Evolutionary conservation across 92 coral and sea anemone genomes (phyloP).

Genomic region (Ricordea florida): DNA sequence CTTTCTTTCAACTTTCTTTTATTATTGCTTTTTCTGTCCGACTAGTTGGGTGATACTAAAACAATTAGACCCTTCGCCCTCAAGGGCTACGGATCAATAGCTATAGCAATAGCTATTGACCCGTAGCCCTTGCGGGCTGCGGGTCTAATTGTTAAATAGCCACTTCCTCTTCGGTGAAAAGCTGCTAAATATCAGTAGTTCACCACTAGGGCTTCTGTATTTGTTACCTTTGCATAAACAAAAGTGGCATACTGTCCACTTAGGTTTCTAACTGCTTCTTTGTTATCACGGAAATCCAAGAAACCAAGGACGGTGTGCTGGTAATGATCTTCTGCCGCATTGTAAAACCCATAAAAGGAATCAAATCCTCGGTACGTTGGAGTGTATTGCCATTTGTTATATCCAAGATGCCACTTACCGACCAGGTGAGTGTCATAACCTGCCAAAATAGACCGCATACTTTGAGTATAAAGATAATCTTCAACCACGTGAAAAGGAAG

Average conservation of each 20-base stretch:
- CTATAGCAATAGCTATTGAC: no score
- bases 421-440: conserved; percentile 66
- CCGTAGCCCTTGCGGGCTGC: no score
- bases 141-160: no score
- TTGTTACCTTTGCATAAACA: not conserved
- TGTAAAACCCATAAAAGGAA: conserved; percentile 61
- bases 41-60: no score
- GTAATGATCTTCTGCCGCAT: conserved; percentile 59
- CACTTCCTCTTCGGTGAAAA: no score
- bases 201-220: no score
- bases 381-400: conserved; percentile 54
- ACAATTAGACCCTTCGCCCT: no score
- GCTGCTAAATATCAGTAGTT: not conserved
- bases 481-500: no score
- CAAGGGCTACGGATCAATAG: no score
- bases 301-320: conserved; percentile 20
- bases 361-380: conserved; percentile 76
- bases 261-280: conserved; percentile 41
- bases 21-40: no score
- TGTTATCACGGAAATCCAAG: conserved; percentile 57
- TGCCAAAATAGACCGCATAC: not conserved
- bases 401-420: conserved; percentile 75
- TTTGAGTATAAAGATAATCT: not conserved
- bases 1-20: no score
- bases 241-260: conserved; percentile 2